A percentile compares a stretch with the other conserved stretches of the same genome.
Evolutionary conservation across 2,888 invertebrate genomes (phyloP).

Genomic region (Meganola albula): DNA sequence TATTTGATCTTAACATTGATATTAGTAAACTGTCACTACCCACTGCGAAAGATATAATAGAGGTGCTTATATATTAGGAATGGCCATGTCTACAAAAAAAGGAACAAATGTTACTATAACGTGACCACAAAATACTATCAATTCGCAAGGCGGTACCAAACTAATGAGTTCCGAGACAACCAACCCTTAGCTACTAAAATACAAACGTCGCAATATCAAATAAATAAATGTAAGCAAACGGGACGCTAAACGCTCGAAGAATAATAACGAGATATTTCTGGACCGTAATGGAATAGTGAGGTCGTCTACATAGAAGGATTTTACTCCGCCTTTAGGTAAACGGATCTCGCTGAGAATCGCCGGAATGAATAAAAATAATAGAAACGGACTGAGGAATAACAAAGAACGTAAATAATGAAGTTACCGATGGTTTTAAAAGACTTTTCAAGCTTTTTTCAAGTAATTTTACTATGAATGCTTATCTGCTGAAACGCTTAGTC

Average conservation of each 20-base stretch:
- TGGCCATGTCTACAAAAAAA: too few relatives aligned
- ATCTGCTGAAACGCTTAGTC: constrained; percentile 1
- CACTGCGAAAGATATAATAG: too few relatives aligned
- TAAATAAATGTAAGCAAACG: constrained; percentile 7
- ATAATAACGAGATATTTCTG: constrained; percentile 20
- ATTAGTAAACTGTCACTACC: too few relatives aligned
- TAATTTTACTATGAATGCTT: too few relatives aligned
- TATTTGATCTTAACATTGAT: too few relatives aligned
- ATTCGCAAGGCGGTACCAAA: too few relatives aligned
- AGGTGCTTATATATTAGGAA: too few relatives aligned
- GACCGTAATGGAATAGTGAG: constrained; percentile 13
- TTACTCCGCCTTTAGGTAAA: constrained; percentile 18
- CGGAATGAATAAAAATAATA: constrained; percentile 17
- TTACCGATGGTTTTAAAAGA: constrained; percentile 11
- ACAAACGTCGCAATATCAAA: too few relatives aligned
- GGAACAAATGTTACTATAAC: too few relatives aligned
- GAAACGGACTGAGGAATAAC: neutral
- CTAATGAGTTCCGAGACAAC: too few relatives aligned
- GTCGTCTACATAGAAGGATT: constrained; percentile 15
- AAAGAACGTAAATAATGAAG: constrained; percentile 7
- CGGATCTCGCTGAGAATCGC: constrained; percentile 7
- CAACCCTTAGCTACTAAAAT: too few relatives aligned
- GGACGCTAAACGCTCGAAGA: constrained; percentile 10
- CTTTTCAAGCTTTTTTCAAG: constrained; percentile 8
- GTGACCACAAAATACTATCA: too few relatives aligned